These are phyloP conservation scores for Taenioides sp. DNA, from an alignment of 2,797 vertebrate species.

Conservation along the genomic window DNA sequence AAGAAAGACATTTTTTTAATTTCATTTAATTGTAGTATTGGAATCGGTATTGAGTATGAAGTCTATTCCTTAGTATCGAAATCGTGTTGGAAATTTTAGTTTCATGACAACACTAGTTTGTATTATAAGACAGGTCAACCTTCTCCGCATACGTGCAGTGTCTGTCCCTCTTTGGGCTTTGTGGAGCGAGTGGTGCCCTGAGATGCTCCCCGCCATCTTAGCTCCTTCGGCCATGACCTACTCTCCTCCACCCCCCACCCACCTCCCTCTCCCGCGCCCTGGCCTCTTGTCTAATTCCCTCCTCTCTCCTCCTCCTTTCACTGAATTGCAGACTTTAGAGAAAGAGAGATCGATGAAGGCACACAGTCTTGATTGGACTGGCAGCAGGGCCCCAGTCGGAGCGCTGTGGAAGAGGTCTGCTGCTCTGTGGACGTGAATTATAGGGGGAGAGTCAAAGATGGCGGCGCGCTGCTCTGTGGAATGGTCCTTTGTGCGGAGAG, in stretches of 20 bases:
- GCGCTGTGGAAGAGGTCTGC: slow-evolving; percentile 39
- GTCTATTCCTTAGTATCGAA: too few species aligned
- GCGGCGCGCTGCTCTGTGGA: neutral
- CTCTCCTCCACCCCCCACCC: slow-evolving; percentile 46
- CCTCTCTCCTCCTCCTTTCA: slow-evolving; percentile 29
- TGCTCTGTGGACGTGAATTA: slow-evolving; percentile 13
- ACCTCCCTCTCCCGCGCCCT: slow-evolving; percentile 24
- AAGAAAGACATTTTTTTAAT: too few species aligned
- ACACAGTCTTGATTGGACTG: slow-evolving; percentile 76
- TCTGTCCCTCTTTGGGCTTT: slow-evolving; percentile 65
- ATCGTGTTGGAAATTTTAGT: too few species aligned
- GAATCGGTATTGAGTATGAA: too few species aligned
- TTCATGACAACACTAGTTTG: too few species aligned
- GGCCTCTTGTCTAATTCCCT: slow-evolving; percentile 43
- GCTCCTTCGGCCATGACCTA: slow-evolving; percentile 76
- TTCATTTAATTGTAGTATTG: too few species aligned
- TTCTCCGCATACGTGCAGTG: slow-evolving; percentile 58
- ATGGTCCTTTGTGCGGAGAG: neutral
- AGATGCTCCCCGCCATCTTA: slow-evolving; percentile 81
- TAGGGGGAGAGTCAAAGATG: neutral
- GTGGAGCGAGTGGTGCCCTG: slow-evolving; percentile 73
- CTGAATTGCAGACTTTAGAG: slow-evolving; percentile 68
- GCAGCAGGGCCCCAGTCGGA: slow-evolving; percentile 65
- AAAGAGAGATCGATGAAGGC: slow-evolving; percentile 75
- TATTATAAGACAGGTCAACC: slow-evolving; percentile 64